phyloP scores from a whole-genome alignment of 2,888 invertebrate species.

The Helobdella robusta region DNA sequence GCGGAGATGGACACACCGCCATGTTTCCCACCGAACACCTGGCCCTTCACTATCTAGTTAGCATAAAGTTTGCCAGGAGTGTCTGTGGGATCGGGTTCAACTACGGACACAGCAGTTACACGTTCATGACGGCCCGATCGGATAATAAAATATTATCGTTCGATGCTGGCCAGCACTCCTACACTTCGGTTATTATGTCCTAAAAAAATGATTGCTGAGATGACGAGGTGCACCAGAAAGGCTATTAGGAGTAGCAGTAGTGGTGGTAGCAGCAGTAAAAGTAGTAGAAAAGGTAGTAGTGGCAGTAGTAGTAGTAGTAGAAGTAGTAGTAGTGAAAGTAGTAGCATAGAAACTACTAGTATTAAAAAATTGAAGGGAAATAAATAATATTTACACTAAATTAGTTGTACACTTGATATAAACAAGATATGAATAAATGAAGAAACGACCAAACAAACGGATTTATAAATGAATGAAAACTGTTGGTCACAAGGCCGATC shows the following conservation, averaged over 20 bases:
- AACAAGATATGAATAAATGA: no score
- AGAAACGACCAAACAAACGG: no score
- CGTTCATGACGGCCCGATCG: constrained; percentile 28
- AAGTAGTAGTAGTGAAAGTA: no score
- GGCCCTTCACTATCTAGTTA: constrained; percentile 21
- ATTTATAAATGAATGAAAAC: no score
- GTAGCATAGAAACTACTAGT: no score
- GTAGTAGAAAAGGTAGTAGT: no score
- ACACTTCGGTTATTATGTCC: constrained; percentile 26
- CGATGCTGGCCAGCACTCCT: constrained; percentile 29
- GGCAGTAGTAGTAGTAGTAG: no score
- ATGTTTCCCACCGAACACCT: constrained; percentile 12
- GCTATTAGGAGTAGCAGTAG: background rate
- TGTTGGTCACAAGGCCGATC: no score
- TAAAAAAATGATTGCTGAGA: background rate
- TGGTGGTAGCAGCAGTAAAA: no score
- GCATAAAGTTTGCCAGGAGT: background rate
- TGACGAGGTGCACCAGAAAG: constrained; percentile 8
- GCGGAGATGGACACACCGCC: constrained; percentile 14
- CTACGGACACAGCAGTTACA: constrained; percentile 25
- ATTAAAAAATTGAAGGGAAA: no score
- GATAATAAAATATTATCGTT: constrained; percentile 29
- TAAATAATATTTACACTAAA: no score
- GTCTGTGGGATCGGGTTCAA: constrained; percentile 27
- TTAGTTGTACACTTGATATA: no score